These are phyloP conservation scores for Paratilapia polleni DNA, from an alignment of 2,113 vertebrate species.

Conservation along the genomic window DNA sequence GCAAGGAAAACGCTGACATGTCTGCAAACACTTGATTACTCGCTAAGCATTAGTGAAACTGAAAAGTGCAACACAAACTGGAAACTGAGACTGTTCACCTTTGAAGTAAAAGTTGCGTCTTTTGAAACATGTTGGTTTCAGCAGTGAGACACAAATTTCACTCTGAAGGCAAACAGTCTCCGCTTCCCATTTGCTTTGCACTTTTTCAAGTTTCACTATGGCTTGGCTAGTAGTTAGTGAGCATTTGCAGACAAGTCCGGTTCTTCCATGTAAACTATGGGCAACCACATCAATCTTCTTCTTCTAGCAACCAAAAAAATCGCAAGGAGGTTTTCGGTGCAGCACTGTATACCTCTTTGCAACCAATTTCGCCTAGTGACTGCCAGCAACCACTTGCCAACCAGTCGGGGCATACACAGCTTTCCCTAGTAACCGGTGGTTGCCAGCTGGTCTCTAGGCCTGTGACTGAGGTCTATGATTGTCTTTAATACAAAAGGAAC, in stretches of 20 bases:
- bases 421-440: fast-evolving
- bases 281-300: background rate
- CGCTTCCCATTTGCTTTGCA: background rate
- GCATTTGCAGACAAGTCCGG: background rate
- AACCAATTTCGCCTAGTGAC: background rate
- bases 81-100: background rate
- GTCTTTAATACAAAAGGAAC: background rate
- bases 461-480: background rate
- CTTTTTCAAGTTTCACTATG: background rate
- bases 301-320: background rate
- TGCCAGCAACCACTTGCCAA: background rate
- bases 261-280: background rate
- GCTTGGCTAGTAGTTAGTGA: background rate
- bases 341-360: background rate
- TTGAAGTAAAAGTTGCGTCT: background rate
- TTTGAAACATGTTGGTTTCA: background rate
- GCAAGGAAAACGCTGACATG: background rate
- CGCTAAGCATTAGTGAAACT: background rate
- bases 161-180: background rate
- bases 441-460: background rate
- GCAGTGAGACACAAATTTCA: background rate
- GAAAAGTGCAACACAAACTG: background rate
- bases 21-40: background rate
- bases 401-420: background rate
- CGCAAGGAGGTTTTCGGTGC: background rate